Evolutionary conservation across 1,140 invertebrate genomes (phyloP).

Genomic region (Orchesella cincta): DNA sequence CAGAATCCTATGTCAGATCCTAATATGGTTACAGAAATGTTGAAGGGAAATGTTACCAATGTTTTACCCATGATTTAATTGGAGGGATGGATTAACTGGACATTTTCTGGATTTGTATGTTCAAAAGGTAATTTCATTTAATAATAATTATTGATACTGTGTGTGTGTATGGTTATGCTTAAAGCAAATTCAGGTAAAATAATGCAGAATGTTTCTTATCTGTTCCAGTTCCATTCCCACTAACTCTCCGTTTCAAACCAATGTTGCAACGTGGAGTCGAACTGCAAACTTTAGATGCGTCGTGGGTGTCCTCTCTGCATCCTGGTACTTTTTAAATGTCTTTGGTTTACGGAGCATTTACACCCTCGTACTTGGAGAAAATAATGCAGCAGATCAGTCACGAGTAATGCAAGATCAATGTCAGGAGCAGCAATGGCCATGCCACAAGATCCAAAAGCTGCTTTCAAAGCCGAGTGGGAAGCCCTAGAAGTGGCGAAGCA

Average conservation of each 20-base stretch:
- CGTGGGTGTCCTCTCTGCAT: slow-evolving; percentile 97
- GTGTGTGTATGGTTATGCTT: no score
- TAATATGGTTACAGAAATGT: slow-evolving; percentile 97
- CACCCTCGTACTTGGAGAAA: slow-evolving; percentile 94
- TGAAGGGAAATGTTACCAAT: slow-evolving; percentile 98
- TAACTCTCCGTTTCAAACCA: slow-evolving; percentile 96
- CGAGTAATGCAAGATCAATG: slow-evolving; percentile 98
- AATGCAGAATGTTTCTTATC: slow-evolving; percentile 94
- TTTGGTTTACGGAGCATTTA: slow-evolving; percentile 98
- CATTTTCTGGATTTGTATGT: slow-evolving; percentile 99
- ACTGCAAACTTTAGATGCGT: slow-evolving; percentile 89
- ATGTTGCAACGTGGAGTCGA: slow-evolving; percentile 99
- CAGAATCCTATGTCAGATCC: slow-evolving; percentile 98
- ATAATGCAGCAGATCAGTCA: slow-evolving; percentile 97
- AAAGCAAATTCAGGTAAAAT: no score
- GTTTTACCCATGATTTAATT: slow-evolving; percentile 98
- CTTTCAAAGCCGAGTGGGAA: slow-evolving; percentile 99
- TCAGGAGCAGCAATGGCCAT: slow-evolving; percentile 94
- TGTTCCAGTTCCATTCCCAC: slow-evolving; percentile 93
- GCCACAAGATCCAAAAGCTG: slow-evolving; percentile 95
- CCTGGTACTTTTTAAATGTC: slow-evolving; percentile 99
- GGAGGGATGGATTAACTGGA: slow-evolving; percentile 99
- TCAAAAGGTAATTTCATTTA: slow-evolving; percentile 59
- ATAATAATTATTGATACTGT: no score
- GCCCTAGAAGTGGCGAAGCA: slow-evolving; percentile 94